Base-by-base conservation (phyloP, 1,140 invertebrate species). In the Elymnias hypermnestra region DNA sequence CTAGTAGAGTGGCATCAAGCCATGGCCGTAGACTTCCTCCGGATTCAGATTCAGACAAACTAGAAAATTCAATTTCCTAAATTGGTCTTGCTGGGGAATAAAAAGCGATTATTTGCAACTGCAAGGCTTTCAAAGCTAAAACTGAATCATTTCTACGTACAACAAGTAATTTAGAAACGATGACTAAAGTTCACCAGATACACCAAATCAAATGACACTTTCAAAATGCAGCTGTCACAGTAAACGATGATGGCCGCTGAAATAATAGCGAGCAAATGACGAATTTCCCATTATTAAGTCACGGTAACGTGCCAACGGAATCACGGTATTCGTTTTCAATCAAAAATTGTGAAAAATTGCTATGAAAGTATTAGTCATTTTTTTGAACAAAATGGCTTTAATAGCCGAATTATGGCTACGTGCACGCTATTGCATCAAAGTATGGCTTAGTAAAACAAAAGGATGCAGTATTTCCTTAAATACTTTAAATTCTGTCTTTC, bases 211-310 rank as follows among this genome's bases (percentile, higher is more conserved):
- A 39, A 59, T 60, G 52, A 56, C 63, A 63, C 59, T 57, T 61
- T 57, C 33, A 52, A 70, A 73, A 72, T 63, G 64, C 57, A 66
- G 58, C 62, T 70, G 66, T 72, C 68, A 70, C 54, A 61, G 45
- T 39, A 38, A 57, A 60, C 43, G 12, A 33, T 56, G 61, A 69
- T 63, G 59, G 41, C 57, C 55, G 46, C 55, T 39, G 52, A 65
- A 69, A 63, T 64, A 68, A 63, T 57, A 51, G 49, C 39, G 46
- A 12, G 43, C 60, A 69, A 60, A 64, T 68, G 70, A 59, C 55
- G 59, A 45, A 45, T 48, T 73, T 72, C 71, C 65, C 71, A 70
- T 59, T 56, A 57, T 57, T 57, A 65, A 57, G 51, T 57, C 53
- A 59, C 43, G 40, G 53, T 49, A 48, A 62, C 44, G 52, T 62